Evolutionary conservation across 1,140 invertebrate genomes (phyloP).

Genomic region (Drosophila sulfurigaster): DNA sequence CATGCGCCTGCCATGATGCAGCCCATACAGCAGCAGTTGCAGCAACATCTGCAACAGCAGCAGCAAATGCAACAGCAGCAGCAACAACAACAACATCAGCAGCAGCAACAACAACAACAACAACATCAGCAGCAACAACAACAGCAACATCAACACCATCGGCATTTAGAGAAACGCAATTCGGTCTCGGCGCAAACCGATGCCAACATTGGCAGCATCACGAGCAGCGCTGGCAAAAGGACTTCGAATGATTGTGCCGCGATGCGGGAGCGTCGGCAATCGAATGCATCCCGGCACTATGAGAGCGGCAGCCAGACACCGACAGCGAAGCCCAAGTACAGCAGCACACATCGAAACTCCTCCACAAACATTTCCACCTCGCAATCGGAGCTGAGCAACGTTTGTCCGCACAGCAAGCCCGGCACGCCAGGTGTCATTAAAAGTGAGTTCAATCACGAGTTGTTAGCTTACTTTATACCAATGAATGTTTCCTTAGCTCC

Average conservation of each 20-base stretch:
- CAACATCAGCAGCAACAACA: constrained; percentile 59
- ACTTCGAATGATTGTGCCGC: constrained; percentile 62
- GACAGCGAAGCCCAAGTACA: constrained; percentile 75
- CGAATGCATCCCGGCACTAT: constrained; percentile 73
- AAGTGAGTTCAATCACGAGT: constrained; percentile 42
- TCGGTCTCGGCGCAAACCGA: constrained; percentile 83
- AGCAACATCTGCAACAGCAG: constrained; percentile 64
- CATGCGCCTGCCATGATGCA: constrained; percentile 73
- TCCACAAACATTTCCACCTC: constrained; percentile 81
- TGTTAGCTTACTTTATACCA: too few species aligned
- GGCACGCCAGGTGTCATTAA: constrained; percentile 67
- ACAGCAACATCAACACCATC: constrained; percentile 69
- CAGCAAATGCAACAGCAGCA: constrained; percentile 65
- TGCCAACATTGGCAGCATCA: constrained; percentile 72
- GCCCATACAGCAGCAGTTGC: constrained; percentile 78
- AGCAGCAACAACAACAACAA: constrained; percentile 61
- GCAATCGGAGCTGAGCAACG: constrained; percentile 81
- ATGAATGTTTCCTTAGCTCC: constrained; percentile 53
- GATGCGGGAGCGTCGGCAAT: constrained; percentile 72
- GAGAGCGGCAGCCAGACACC: constrained; percentile 79
- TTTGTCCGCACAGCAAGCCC: constrained; percentile 77
- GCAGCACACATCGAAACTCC: constrained; percentile 76
- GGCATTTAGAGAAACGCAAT: constrained; percentile 75
- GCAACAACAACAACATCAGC: constrained; percentile 45
- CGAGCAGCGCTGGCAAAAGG: constrained; percentile 60